Percentiles rank a stretch among this genome's conserved stretches.
phyloP scores from a whole-genome alignment of 2,797 vertebrate genomes.

The Sebastiscus albofasciatus region DNA sequence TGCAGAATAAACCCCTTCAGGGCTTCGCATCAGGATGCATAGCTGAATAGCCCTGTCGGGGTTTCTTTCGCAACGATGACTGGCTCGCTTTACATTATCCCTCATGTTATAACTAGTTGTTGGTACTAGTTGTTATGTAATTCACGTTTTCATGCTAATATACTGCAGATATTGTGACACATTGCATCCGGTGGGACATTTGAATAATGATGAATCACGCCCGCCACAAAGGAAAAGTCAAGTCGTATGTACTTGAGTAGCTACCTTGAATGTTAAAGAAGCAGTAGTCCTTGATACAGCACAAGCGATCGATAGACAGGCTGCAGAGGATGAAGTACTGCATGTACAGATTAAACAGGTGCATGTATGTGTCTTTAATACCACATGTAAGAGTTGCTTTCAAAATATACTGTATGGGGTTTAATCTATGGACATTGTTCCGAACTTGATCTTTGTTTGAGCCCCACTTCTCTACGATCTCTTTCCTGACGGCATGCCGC shows the following conservation, averaged over 20 bases:
- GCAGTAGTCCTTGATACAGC: not conserved
- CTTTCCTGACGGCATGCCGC: not conserved
- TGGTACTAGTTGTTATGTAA: not conserved
- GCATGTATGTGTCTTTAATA: not conserved
- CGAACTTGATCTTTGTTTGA: not conserved
- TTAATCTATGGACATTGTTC: not conserved
- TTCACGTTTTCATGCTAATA: not conserved
- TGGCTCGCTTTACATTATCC: no score
- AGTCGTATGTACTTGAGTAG: not conserved
- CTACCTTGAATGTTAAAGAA: not conserved
- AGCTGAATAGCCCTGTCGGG: no score
- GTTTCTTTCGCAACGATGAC: no score
- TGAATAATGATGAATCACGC: not conserved
- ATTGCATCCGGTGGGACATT: not conserved
- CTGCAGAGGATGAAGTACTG: not conserved
- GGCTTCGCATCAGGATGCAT: rapidly evolving
- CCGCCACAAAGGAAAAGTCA: not conserved
- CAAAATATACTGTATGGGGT: not conserved
- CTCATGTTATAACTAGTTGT: rapidly evolving
- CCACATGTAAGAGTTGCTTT: not conserved
- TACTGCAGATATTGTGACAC: not conserved
- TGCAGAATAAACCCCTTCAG: rapidly evolving
- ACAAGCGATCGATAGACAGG: not conserved
- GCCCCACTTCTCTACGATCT: not conserved
- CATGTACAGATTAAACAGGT: not conserved